These are phyloP conservation scores for Oligia fasciuncula DNA, from an alignment of 2,888 invertebrate genomes.

Conservation along the genomic window DNA sequence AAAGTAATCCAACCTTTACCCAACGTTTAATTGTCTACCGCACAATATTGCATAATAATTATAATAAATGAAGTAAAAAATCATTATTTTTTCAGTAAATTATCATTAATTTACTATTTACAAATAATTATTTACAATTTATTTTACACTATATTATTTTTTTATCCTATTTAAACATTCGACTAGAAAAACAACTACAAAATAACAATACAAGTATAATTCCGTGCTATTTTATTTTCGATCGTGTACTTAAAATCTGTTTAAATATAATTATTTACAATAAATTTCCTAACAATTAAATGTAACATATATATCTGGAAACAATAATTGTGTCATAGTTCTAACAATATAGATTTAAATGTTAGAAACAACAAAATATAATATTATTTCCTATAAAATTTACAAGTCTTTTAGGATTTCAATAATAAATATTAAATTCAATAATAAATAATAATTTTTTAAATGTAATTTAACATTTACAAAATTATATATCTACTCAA, in stretches of 20 bases:
- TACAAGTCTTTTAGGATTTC: slow-evolving; percentile 59
- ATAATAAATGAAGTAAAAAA: slow-evolving; percentile 45
- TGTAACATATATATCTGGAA: slow-evolving; percentile 48
- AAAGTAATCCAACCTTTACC: slow-evolving; percentile 61
- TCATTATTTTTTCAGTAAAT: slow-evolving; percentile 27
- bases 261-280: slow-evolving; percentile 58
- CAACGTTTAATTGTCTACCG: slow-evolving; percentile 52
- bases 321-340: slow-evolving; percentile 31
- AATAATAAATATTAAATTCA: slow-evolving; percentile 12
- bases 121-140: slow-evolving; percentile 68
- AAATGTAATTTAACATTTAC: not conserved
- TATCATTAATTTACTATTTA: slow-evolving; percentile 59
- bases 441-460: not conserved
- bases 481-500: slow-evolving; percentile 11
- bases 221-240: slow-evolving; percentile 72
- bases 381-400: slow-evolving; percentile 44
- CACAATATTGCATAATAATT: slow-evolving; percentile 49
- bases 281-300: slow-evolving; percentile 44
- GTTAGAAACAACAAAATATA: not conserved
- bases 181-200: slow-evolving; percentile 74
- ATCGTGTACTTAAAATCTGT: slow-evolving; percentile 57
- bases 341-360: slow-evolving; percentile 25
- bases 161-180: slow-evolving; percentile 65
- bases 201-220: slow-evolving; percentile 66
- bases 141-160: slow-evolving; percentile 48